Base-by-base conservation (phyloP, 2,888 invertebrate genomes). In the Tiliacea citrago region DNA sequence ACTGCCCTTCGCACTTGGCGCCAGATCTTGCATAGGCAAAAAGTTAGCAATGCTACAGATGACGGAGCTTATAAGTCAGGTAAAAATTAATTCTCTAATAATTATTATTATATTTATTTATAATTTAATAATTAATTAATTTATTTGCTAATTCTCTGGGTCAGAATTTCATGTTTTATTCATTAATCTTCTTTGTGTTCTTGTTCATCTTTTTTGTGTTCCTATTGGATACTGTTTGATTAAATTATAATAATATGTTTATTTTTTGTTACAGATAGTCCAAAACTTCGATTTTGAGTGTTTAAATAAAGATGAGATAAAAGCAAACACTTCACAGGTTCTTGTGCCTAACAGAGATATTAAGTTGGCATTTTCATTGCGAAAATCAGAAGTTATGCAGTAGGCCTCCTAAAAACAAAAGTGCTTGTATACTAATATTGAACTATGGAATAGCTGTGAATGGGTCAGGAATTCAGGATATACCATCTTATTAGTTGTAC, bases 1-100 rank as follows among this genome's bases (percentile, higher is more conserved):
- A 73, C 88, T 99, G 71, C 99, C 99, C 9, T 99, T 99, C 93
- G 98, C 98, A 1, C 96, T 98, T 81, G 99, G 99, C 0, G 97
- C 97, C 39, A 97, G 99, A 79, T 98, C 98, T 24, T 99, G 99
- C 91, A 97, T 99, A 83, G 99, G 99, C 0, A 97, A 97, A 88
- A 98, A 98, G 90, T 96, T 99, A 82, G 98, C 99, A 0, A 97
- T 98, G 91, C 94, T 97, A 65, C 98, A 98, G 94, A 97, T 99
- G 88, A 97, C 97, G 77, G 95, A 97, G 62, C 96, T 98, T 18
- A 90, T 98, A 62, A 95, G 96, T 45, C 97, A 97, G 97, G 98
- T 98, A 96, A 51, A 51, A n/a, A 67, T 70, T 35, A n/a, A n/a
- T n/a, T n/a, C n/a, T n/a, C n/a, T n/a, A n/a, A n/a, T n/a, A n/a